Conservation (phyloP, 2,888 invertebrate genomes). For the Ormia ochracea region DNA sequence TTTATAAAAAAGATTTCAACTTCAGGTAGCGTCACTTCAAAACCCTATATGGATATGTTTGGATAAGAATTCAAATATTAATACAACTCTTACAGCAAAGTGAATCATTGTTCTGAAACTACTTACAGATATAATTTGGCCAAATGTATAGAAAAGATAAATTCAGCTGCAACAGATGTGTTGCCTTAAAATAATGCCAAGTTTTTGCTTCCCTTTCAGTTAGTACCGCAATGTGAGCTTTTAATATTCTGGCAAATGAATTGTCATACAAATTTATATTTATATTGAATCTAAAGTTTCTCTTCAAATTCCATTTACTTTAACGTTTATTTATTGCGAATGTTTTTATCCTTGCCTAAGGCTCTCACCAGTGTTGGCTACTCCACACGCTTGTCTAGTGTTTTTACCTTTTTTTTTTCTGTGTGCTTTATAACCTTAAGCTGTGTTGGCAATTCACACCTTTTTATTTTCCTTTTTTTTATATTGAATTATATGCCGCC, state of each 20-base stretch:
- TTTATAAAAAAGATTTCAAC: too few species aligned
- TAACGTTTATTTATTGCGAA: slow-evolving; percentile 7
- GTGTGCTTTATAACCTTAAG: slow-evolving; percentile 25
- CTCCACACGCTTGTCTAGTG: background rate
- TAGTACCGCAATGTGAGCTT: too few species aligned
- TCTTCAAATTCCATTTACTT: background rate
- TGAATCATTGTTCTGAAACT: too few species aligned
- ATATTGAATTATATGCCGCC: slow-evolving; percentile 14
- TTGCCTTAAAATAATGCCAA: too few species aligned
- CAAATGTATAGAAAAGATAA: too few species aligned
- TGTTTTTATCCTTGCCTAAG: slow-evolving; percentile 4
- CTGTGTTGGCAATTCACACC: slow-evolving; percentile 45
- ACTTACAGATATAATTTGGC: too few species aligned
- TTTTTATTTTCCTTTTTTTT: slow-evolving; percentile 8
- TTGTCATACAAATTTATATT: background rate
- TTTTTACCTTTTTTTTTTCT: background rate
- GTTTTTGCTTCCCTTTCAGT: too few species aligned
- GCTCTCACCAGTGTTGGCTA: background rate
- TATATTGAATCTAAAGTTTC: background rate
- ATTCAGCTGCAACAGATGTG: too few species aligned
- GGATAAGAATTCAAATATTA: too few species aligned
- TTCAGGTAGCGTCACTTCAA: too few species aligned
- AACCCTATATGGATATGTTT: too few species aligned
- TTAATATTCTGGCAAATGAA: background rate
- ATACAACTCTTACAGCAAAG: too few species aligned